Percentiles rank a stretch among this genome's conserved stretches.
phyloP scores from a whole-genome alignment of 2,888 invertebrate genomes.

The Aspidiotus destructor region DNA sequence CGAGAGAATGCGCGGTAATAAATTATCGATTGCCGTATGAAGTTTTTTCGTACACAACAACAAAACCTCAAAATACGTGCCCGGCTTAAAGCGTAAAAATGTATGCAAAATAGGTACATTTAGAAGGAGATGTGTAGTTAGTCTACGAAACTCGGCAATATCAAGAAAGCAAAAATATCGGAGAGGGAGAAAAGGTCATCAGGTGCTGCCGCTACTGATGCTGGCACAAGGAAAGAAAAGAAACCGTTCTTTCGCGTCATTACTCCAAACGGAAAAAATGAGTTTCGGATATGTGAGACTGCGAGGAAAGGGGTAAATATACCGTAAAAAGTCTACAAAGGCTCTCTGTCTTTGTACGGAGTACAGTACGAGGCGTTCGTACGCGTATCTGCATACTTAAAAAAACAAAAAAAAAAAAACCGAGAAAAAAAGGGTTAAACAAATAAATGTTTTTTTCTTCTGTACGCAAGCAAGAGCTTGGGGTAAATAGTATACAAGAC shows the following conservation, averaged over 20 bases:
- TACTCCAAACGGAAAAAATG: slow-evolving; percentile 17
- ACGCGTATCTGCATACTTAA: slow-evolving; percentile 29
- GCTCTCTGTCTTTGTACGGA: slow-evolving; percentile 15
- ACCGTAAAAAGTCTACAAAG: slow-evolving; percentile 33
- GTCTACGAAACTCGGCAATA: background rate
- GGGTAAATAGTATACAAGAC: slow-evolving; percentile 24
- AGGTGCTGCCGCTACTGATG: slow-evolving; percentile 20
- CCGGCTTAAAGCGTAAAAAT: slow-evolving; percentile 30
- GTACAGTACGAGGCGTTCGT: slow-evolving; percentile 20
- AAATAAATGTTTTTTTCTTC: slow-evolving; percentile 31
- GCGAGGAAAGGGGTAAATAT: slow-evolving; percentile 27
- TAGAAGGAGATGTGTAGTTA: background rate
- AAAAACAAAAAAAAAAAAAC: slow-evolving; percentile 12
- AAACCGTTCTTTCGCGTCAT: slow-evolving; percentile 32
- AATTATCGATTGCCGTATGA: slow-evolving; percentile 15
- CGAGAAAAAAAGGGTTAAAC: slow-evolving; percentile 29
- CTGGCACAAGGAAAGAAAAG: slow-evolving; percentile 21
- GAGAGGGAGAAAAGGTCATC: slow-evolving; percentile 27
- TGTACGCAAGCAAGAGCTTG: background rate
- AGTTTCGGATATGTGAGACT: slow-evolving; percentile 13
- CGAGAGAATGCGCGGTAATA: slow-evolving; percentile 12
- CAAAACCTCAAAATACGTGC: slow-evolving; percentile 24
- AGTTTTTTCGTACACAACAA: too few species aligned
- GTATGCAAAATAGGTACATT: slow-evolving; percentile 29
- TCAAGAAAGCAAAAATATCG: background rate